phyloP scores from a whole-genome alignment of 2,888 invertebrate genomes.

The Andrena dorsata region DNA sequence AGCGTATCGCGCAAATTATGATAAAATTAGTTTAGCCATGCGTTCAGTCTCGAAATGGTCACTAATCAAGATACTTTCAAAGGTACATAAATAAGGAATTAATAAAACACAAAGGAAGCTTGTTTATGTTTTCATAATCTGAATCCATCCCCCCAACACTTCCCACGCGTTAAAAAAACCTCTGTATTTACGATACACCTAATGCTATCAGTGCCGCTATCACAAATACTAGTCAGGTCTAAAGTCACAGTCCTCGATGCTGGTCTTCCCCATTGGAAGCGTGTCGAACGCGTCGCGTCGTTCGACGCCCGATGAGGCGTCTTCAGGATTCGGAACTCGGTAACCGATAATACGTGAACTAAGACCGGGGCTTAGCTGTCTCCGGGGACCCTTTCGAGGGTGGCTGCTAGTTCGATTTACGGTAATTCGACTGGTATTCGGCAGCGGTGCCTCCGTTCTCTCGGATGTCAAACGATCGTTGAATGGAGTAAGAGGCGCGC shows the following conservation, averaged over 20 bases:
- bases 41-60: no score
- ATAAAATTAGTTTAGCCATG: no score
- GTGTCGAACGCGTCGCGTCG: slow-evolving; percentile 3
- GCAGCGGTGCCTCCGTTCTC: slow-evolving; percentile 65
- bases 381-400: slow-evolving; percentile 54
- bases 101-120: no score
- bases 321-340: slow-evolving; percentile 62
- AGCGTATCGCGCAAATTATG: no score
- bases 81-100: no score
- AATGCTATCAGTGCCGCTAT: no score
- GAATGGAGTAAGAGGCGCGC: slow-evolving; percentile 58
- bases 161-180: no score
- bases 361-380: slow-evolving; percentile 60
- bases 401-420: slow-evolving; percentile 75
- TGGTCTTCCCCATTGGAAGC: neutral
- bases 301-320: slow-evolving; percentile 52
- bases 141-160: no score
- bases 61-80: no score
- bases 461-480: slow-evolving; percentile 73
- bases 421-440: slow-evolving; percentile 74
- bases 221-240: neutral
- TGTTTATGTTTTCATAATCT: no score
- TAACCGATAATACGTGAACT: slow-evolving; percentile 62
- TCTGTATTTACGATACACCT: no score
- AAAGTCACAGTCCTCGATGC: neutral